Evolutionary conservation across 1,140 invertebrate genomes (phyloP).

Genomic region (Formica exsecta): DNA sequence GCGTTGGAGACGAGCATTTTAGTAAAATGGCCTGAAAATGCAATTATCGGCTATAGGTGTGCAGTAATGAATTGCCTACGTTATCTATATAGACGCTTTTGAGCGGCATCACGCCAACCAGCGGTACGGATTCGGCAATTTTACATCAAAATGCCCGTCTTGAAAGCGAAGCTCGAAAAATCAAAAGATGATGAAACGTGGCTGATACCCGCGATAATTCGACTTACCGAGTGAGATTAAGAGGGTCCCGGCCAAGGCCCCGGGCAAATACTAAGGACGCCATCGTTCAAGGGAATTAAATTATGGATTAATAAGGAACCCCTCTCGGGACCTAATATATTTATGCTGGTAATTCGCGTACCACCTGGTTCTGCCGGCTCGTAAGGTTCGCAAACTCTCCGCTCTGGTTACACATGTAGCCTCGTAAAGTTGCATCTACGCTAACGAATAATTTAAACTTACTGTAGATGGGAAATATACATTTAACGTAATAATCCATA

Average conservation of each 20-base stretch:
- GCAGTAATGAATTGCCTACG: constrained; percentile 83
- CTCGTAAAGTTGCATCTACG: constrained; percentile 40
- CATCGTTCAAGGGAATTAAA: constrained; percentile 74
- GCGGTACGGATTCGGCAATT: constrained; percentile 27
- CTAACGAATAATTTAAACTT: constrained; percentile 48
- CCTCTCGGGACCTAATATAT: constrained; percentile 61
- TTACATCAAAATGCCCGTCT: background rate
- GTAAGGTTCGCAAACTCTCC: constrained; percentile 49
- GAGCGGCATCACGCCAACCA: background rate
- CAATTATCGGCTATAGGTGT: constrained; percentile 86
- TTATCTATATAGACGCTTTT: constrained; percentile 77
- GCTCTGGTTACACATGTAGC: constrained; percentile 36
- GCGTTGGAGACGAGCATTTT: constrained; percentile 80
- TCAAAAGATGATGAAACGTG: background rate
- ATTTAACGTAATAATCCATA: background rate
- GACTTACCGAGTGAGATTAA: constrained; percentile 50
- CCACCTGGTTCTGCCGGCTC: constrained; percentile 65
- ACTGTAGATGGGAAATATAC: background rate
- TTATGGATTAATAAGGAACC: constrained; percentile 76
- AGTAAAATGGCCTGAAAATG: constrained; percentile 86
- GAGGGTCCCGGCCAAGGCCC: constrained; percentile 23
- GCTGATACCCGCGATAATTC: constrained; percentile 10
- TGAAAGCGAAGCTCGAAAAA: background rate
- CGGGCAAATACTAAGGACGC: constrained; percentile 57
- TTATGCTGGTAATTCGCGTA: constrained; percentile 72